Base-by-base conservation (phyloP, 2,113 vertebrate genomes). In the Cercopithecus mona region DNA sequence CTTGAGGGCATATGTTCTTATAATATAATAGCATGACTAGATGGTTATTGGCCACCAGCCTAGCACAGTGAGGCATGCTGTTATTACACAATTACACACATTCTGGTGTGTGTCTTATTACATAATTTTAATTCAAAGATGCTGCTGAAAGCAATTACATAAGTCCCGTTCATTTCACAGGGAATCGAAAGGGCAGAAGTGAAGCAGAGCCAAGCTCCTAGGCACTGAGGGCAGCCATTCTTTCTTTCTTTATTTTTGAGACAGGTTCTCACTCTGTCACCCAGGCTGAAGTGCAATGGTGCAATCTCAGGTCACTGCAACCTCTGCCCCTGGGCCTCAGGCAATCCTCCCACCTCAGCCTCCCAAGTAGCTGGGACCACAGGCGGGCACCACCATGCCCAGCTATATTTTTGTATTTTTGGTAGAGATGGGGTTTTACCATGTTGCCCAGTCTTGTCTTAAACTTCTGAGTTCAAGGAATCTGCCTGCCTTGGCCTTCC, bases 31-130 rank as follows among this genome's bases (percentile, higher is more conserved):
- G 97, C 96, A 96, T 0, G 45, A 97, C 97, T 97, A 98, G 97
- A 97, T 98, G 97, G 97, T 93, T 94, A 93, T 88, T 99, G 99
- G 98, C 98, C 27, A 90, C 93, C 91, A 97, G 98, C 96, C 98
- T 96, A 98, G 98, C 98, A 97, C 96, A 96, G 98, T 94, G 97
- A 98, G 87, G 97, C 98, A 97, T 93, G 90, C 95, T 97, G 90
- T 95, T 97, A 96, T 98, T 98, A 97, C 98, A 97, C 97, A 98
- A 98, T 97, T 98, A 96, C 97, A 98, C 90, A 98, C 94, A 98
- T 98, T 97, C 98, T 98, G 96, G 96, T 98, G 94, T 94, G 93
- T 98, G 96, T 97, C 98, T 98, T 98, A 98, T 98, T 99, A 98
- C 45, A 94, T 98, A 99, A 98, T 98, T 97, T 97, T 96, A 87